Base-by-base conservation (phyloP, 2,888 invertebrate genomes). In the Germaria angustata region DNA sequence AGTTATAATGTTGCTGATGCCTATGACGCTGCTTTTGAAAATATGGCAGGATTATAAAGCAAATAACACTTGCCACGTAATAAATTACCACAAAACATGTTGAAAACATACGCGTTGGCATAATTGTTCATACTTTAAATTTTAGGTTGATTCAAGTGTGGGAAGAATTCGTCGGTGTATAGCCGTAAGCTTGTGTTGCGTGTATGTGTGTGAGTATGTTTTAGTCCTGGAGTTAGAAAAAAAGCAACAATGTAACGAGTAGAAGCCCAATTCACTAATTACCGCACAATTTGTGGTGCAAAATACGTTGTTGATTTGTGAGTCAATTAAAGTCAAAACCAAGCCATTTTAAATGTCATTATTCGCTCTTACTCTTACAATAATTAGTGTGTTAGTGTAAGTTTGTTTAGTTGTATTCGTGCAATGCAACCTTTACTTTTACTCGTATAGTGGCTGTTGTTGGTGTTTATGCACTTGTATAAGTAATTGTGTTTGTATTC, bases 221-320 rank as follows among this genome's bases (percentile, higher is more conserved):
- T 81, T 57, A 76, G 68, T 59, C 71, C 79, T 57, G 36, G 28
- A 55, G 13, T 11, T 15, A 36, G 57, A 7, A 32, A 46, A 36
- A 63, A 28, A 39, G 49, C 61, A 55, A 68, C 63, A 59, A 32
- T 36, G 59, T 49, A 22, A 51, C 49, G 39, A n/a, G 22, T 22
- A 53, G 79, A 34, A 82, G 82, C 79, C 80, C 79, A 82, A 66
- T 69, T 82, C 85, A 85, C 86, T 87, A 87, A 87, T 87, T 88
- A 88, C 86, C 87, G 86, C 86, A 86, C 86, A 87, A 86, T 87
- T 88, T 87, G 87, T 86, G 87, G 86, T 86, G 85, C 84, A 86
- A 88, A 88, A 88, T 87, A 88, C 87, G 88, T 87, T 85, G 87
- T 88, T 89, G 89, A 89, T 89, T 89, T 89, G 89, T 89, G 89